Evolutionary conservation across 1,140 invertebrate species (phyloP), one percentile per base, ranked within the genome.

Genomic region (Octopus bimaculoides): DNA sequence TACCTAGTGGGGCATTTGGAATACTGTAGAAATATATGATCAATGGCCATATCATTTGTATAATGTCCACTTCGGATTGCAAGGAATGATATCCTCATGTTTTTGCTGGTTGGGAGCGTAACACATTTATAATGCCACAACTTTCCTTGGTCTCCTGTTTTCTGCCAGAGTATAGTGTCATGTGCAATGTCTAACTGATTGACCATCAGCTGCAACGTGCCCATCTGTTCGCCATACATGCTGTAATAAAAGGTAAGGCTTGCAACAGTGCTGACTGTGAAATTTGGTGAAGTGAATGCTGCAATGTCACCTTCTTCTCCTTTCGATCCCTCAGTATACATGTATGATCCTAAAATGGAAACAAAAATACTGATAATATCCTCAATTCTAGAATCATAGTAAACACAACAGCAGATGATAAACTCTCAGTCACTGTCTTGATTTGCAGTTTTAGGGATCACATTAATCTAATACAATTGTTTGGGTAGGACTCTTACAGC

Each of bases 231-330:
- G n/a, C 56, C 53, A 53, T 76, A 81, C 76, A 85, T 83, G 77
- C 85, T 84, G 75, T 85, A 87, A 78, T 83, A 87, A 76, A 87
- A 87, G 4, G 69, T 73, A 14, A 86, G 52, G 56, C 82, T 82
- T 41, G 82, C 82, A 4, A 79, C 79, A 0, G 54, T 14, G 9
- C 54, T 73, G 1, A 85, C 80, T 7, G 66, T 71, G 77, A 87
- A 86, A 5, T 52, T 17, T 1, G 83, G 79, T 41, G 86, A 84
- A 8, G 80, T 73, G 53, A 86, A 52, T 4, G 74, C 75, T 0
- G 85, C 80, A 55, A 79, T 77, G 52, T 85, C 85, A 12, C 76
- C 79, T n/a, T 79, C 54, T 5, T 78, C 77, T 10, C 85, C 86
- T 26, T 83, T 73, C 56, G 81, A 82, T 4, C 82, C 84, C 73